Base-by-base conservation (phyloP, 2,113 vertebrate species). In the Amia ocellicauda region DNA sequence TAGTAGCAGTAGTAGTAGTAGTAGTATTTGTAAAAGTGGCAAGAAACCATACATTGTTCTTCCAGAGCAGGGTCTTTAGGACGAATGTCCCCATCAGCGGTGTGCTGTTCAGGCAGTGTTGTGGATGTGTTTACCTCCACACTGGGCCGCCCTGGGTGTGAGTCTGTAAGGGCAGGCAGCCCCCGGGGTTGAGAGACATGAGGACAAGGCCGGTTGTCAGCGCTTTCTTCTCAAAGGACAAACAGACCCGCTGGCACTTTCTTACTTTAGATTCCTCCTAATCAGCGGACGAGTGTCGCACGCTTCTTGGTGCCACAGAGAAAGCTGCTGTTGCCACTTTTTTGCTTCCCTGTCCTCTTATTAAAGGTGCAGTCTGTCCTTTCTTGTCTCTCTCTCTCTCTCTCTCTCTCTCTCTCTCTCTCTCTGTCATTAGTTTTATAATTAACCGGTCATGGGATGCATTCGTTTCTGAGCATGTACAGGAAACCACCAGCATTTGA, bases 51-150 rank as follows among this genome's bases (percentile, higher is more conserved):
- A n/a, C n/a, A n/a, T n/a, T 49, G 45, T 24, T 2, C 3, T 4
- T 7, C 27, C 14, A 1, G 16, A 14, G 53, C 27, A 70, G 73
- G 79, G 80, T 65, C 68, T 79, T 77, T 76, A 81, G 78, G 76
- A 83, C 77, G 69, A 83, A 76, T 47, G 51, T 80, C 78, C 83
- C 87, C 87, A 78, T 78, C 62, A 83, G 84, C 82, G 23, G 77
- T 67, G 74, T 78, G 69, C 80, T 68, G 63, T 54, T 23, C 73
- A 71, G 68, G 80, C 77, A 78, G 77, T 69, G 76, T 72, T 69
- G 77, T 77, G 76, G 83, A 87, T 83, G 85, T 88, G 83, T 89
- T 88, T 85, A 88, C 84, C 85, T 88, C 47, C 20, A n/a, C n/a
- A n/a, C n/a, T n/a, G n/a, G 47, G 17, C 74, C 63, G 57, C 81